Evolutionary conservation across 2,888 invertebrate species (phyloP), one percentile per base, ranked within the genome.

Genomic region (Tipula lateralis): DNA sequence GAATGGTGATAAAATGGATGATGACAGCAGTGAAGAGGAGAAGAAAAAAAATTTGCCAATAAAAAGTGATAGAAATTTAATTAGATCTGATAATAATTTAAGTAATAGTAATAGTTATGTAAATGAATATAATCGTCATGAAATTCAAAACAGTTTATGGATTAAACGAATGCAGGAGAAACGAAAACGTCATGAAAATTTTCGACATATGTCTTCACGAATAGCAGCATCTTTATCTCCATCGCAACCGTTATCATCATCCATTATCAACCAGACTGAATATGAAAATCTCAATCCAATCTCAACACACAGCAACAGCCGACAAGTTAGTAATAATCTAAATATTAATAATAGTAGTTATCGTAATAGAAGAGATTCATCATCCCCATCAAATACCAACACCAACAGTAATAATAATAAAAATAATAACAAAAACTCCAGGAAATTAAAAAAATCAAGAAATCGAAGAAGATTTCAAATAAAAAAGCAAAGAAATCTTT

Each of bases 401-500:
- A 50, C 36, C 50, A 83, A 50, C 6, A 85, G 85, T 84, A 85
- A 85, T 84, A 83, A 84, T 84, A 85, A 85, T 87, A 87, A 82
- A 9, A 85, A 85, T 84, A 83, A 84, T 84, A 85, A 84, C 87
- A 87, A 82, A 87, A 87, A 84, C 86, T 86, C 24, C 87, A 85
- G 39, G 34, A 24, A 80, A 66, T 34, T 50, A 66, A 81, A 66
- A 44, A 36, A 13, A 32, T 19, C 24, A 7, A 24, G 66, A 66
- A 66, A 66, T 66, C 19, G 24, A 66, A 66, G 44, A 36, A 39
- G 13, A 80, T 9, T 66, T 9, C 66, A 66, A 2, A 66, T 66
- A 24, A 50, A 82, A 29, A 83, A 87, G 34, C 86, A 87, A 84
- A 87, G 88, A 13, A 87, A 87, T 84, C 89, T 89, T 86, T 92